Evolutionary conservation across 2,797 vertebrate genomes (phyloP).

Genomic region (Poeciliopsis paucimaculata): DNA sequence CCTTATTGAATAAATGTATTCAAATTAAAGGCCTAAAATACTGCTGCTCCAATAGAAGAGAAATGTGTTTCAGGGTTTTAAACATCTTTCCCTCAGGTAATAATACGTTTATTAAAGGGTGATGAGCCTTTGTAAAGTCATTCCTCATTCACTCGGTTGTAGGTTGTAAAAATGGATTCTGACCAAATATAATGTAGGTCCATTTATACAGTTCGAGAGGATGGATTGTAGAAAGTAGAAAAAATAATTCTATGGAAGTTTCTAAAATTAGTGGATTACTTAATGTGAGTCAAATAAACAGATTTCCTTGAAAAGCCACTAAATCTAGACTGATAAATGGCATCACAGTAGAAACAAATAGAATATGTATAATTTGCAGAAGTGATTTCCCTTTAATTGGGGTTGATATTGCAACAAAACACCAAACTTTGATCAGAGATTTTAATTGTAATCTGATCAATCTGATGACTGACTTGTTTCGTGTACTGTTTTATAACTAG

Average conservation of each 20-base stretch:
- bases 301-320: background rate
- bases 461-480: background rate
- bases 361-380: background rate
- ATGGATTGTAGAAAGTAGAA: background rate
- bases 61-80: background rate
- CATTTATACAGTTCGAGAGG: background rate
- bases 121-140: background rate
- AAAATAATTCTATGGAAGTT: background rate
- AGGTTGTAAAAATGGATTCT: background rate
- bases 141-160: background rate
- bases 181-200: background rate
- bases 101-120: background rate
- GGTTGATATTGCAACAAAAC: background rate
- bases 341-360: background rate
- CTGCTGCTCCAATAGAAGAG: background rate
- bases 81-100: background rate
- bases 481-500: background rate
- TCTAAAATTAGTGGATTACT: background rate
- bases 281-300: slow-evolving; percentile 1
- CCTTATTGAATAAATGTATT: background rate
- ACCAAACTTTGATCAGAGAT: background rate
- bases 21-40: background rate
- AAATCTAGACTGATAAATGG: background rate
- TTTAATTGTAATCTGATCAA: background rate
- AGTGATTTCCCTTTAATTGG: background rate